These are phyloP conservation scores for Phaenicophaeus curvirostris DNA, from an alignment of 2,797 vertebrate species.

Conservation along the genomic window DNA sequence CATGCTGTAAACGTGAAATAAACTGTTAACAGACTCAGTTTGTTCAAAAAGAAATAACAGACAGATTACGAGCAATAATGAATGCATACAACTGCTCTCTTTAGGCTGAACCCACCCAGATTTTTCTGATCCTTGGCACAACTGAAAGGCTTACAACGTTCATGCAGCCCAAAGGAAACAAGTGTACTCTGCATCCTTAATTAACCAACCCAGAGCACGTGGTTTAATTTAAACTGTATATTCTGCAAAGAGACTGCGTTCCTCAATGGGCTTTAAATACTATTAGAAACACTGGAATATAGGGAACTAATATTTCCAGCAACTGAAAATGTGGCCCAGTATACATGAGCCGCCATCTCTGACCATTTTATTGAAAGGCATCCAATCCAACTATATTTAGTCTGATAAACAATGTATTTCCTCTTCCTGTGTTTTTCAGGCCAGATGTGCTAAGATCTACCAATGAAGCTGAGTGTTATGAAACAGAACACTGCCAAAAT, in stretches of 20 bases:
- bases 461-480: slow-evolving; percentile 3
- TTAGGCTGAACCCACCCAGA: not conserved
- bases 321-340: not conserved
- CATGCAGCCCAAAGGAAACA: not conserved
- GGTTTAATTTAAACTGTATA: not conserved
- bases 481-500: slow-evolving; percentile 19
- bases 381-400: slow-evolving; percentile 30
- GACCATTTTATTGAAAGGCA: not conserved
- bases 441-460: slow-evolving; percentile 41
- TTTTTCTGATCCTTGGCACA: not conserved
- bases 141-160: not conserved
- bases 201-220: not conserved
- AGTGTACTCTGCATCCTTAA: not conserved
- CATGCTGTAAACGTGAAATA: not conserved
- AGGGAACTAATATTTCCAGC: not conserved
- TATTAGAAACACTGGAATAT: not conserved
- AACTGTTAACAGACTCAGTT: not conserved
- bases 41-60: not conserved
- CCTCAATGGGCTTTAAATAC: not conserved
- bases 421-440: slow-evolving; percentile 39
- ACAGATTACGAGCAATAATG: not conserved
- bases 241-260: not conserved
- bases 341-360: not conserved
- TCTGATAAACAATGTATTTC: slow-evolving; percentile 58
- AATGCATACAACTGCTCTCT: not conserved